Evolutionary conservation across 1,140 invertebrate species (phyloP).

Genomic region (Diprion similis): DNA sequence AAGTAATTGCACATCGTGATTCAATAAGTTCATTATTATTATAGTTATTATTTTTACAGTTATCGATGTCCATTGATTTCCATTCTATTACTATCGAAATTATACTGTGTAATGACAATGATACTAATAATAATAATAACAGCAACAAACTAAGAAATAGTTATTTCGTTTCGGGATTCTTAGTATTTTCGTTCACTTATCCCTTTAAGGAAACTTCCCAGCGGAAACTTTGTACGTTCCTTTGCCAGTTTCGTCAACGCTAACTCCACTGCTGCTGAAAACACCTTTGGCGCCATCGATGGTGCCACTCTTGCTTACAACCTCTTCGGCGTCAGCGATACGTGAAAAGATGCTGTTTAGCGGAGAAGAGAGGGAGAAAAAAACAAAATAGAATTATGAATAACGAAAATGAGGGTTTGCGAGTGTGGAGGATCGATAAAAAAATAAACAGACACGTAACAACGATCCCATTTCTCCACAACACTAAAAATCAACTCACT

Average conservation of each 20-base stretch:
- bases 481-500: slow-evolving; percentile 20
- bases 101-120: no score
- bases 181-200: background rate
- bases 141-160: no score
- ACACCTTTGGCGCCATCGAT: slow-evolving; percentile 51
- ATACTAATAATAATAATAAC: no score
- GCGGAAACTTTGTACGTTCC: slow-evolving; percentile 52
- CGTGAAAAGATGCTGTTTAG: slow-evolving; percentile 42
- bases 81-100: no score
- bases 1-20: no score
- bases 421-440: background rate
- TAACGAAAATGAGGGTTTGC: background rate
- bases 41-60: no score
- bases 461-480: background rate
- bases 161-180: background rate
- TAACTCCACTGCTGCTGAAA: slow-evolving; percentile 49
- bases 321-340: slow-evolving; percentile 40
- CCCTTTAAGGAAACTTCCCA: slow-evolving; percentile 43
- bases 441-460: no score
- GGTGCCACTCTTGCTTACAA: slow-evolving; percentile 39
- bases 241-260: slow-evolving; percentile 49
- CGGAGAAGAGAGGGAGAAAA: slow-evolving; percentile 20
- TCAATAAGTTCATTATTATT: no score
- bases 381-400: slow-evolving; percentile 7
- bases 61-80: no score